phyloP scores from a whole-genome alignment of 2,113 vertebrate species.

The Holacanthus passer region DNA sequence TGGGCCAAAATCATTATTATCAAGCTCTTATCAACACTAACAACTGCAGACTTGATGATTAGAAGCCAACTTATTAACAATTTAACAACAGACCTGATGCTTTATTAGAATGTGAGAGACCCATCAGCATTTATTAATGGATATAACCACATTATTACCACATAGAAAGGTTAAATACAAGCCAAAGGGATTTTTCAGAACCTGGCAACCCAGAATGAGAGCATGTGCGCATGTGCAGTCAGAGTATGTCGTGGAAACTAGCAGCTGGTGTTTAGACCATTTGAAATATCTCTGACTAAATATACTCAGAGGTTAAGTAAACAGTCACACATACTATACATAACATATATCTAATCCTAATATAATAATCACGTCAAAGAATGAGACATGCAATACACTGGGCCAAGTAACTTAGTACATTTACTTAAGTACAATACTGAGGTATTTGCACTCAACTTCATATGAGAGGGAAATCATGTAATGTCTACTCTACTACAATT shows the following conservation, averaged over 20 bases:
- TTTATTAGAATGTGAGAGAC: background rate
- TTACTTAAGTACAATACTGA: background rate
- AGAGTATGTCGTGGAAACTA: constrained; percentile 18
- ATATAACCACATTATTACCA: background rate
- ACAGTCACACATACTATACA: background rate
- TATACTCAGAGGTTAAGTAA: constrained; percentile 53
- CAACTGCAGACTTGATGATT: background rate
- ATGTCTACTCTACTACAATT: too few species aligned
- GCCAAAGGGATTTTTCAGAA: background rate
- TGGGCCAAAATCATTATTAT: background rate
- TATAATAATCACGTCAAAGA: background rate
- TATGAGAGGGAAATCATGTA: too few species aligned
- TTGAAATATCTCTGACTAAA: constrained; percentile 47
- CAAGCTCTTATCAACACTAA: background rate
- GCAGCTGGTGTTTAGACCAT: constrained; percentile 37
- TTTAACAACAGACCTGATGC: background rate
- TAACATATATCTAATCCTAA: background rate
- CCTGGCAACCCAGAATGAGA: background rate
- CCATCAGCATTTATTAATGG: background rate
- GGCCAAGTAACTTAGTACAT: background rate
- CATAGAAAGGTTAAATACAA: background rate
- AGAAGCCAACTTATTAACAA: background rate
- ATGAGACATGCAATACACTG: background rate
- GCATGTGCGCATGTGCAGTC: background rate
- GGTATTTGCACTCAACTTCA: background rate